Conservation (phyloP, 2,113 vertebrate species). For the Centrocercus urophasianus region DNA sequence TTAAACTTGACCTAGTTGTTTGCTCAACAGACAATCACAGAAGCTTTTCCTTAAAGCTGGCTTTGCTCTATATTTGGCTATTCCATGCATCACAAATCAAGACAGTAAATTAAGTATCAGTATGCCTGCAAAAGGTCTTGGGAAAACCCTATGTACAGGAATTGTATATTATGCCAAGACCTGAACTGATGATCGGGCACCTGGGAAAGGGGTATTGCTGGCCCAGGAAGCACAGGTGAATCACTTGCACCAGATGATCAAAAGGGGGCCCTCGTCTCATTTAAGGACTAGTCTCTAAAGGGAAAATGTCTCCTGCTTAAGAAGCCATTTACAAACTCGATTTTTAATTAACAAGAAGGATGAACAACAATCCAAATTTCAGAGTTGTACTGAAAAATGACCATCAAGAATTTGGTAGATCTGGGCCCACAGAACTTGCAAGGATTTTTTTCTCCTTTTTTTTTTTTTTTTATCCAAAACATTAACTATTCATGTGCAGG, state of each 20-base stretch:
- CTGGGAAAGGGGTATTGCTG: too few relatives aligned
- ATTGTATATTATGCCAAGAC: too few relatives aligned
- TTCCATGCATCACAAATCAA: not conserved
- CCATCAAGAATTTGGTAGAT: not conserved
- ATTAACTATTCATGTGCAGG: not conserved
- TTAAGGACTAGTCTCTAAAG: too few relatives aligned
- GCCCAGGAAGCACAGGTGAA: too few relatives aligned
- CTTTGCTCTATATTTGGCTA: not conserved
- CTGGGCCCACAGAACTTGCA: not conserved
- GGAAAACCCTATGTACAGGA: not conserved
- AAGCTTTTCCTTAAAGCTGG: not conserved
- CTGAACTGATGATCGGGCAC: too few relatives aligned
- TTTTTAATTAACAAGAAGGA: slow-evolving; percentile 12
- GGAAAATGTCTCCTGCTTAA: not conserved
- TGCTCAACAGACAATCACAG: not conserved
- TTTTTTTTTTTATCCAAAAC: too few relatives aligned
- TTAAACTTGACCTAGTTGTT: not conserved
- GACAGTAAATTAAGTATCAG: not conserved
- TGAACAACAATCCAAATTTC: not conserved
- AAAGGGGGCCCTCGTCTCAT: too few relatives aligned
- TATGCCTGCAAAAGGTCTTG: not conserved
- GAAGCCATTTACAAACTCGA: not conserved
- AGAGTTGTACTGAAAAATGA: not conserved
- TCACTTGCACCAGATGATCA: too few relatives aligned
- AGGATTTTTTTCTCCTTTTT: not conserved